Evolutionary conservation across 1,140 invertebrate genomes (phyloP).

Genomic region (Papilio xuthus): DNA sequence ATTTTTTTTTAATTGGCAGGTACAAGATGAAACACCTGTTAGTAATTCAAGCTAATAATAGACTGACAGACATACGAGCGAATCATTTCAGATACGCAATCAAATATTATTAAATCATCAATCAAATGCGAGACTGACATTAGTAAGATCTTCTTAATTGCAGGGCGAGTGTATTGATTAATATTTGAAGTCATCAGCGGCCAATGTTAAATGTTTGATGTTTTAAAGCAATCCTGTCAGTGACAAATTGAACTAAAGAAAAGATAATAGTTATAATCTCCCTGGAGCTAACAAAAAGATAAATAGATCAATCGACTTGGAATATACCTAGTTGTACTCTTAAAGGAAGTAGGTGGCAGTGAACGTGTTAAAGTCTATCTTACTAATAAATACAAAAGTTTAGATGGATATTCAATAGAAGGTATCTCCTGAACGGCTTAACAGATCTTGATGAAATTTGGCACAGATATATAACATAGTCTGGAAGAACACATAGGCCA

Average conservation of each 20-base stretch:
- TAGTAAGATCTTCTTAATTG: conserved; percentile 4
- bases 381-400: no score
- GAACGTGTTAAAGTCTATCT: neutral
- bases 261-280: neutral
- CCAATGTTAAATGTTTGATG: conserved; percentile 26
- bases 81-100: conserved; percentile 45
- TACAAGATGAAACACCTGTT: neutral
- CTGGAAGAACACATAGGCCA: no score
- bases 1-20: no score
- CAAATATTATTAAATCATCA: conserved; percentile 54
- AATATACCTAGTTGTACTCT: neutral
- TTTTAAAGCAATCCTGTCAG: conserved; percentile 8
- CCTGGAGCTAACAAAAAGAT: neutral
- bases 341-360: neutral
- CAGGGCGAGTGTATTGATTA: conserved; percentile 41
- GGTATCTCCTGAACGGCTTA: no score
- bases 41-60: conserved; percentile 1
- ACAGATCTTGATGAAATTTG: no score
- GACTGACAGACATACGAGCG: conserved; percentile 39
- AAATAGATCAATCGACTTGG: neutral
- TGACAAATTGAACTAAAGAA: conserved; percentile 1
- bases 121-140: conserved; percentile 43
- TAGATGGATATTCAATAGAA: no score
- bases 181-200: conserved; percentile 36
- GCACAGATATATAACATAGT: no score